phyloP scores from a whole-genome alignment of 37 sponge, comb jelly and placozoan genomes.

The Chondrilla cf. caribensis region DNA sequence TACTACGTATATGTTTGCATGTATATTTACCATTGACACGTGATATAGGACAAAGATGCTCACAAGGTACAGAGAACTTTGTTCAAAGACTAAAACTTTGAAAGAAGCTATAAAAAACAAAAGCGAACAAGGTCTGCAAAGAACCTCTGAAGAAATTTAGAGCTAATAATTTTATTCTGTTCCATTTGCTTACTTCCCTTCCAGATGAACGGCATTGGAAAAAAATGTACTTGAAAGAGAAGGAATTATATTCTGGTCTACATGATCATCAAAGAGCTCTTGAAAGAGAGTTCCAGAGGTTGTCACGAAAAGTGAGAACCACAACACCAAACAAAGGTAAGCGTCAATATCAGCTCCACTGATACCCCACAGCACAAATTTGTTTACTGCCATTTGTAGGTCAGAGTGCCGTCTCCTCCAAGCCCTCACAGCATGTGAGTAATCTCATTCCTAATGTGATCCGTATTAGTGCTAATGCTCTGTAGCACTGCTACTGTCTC shows the following conservation, averaged over 20 bases:
- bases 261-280: not conserved
- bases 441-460: not conserved
- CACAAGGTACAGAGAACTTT: not conserved
- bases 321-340: not conserved
- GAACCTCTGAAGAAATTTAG: not conserved
- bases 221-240: not conserved
- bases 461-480: too few relatives aligned
- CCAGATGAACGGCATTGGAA: conserved; percentile 15
- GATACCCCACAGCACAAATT: not conserved
- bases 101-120: not conserved
- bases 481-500: too few relatives aligned
- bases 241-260: not conserved
- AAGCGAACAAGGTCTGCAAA: not conserved
- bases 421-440: not conserved
- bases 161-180: not conserved
- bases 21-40: too few relatives aligned
- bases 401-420: not conserved
- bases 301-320: not conserved
- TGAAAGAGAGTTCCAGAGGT: not conserved
- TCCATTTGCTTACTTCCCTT: not conserved
- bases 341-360: not conserved
- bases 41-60: not conserved
- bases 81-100: not conserved
- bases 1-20: too few relatives aligned
- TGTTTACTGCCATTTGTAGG: too few relatives aligned